Percentiles rank a stretch among this genome's conserved stretches.
These are phyloP conservation scores for Sturnira hondurensis DNA, from an alignment of 2,113 vertebrate species.

Conservation along the genomic window DNA sequence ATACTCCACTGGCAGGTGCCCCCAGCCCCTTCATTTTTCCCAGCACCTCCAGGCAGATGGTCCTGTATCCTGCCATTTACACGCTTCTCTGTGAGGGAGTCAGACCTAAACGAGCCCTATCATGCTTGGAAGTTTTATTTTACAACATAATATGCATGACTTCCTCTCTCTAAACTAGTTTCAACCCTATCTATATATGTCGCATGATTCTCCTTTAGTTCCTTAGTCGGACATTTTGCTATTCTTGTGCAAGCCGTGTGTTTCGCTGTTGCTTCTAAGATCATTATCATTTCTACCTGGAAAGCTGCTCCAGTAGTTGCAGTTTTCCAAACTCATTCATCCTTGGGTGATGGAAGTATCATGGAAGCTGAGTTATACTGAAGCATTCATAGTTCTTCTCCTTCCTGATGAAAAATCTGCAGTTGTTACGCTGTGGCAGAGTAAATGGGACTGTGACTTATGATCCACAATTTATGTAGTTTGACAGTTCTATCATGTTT, in stretches of 20 bases:
- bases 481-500: background rate
- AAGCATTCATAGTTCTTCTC: background rate
- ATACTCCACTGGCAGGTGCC: background rate
- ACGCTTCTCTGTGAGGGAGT: background rate
- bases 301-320: background rate
- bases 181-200: background rate
- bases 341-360: background rate
- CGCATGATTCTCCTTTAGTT: background rate
- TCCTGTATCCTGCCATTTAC: background rate
- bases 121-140: background rate
- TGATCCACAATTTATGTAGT: background rate
- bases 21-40: background rate
- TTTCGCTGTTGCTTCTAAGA: background rate
- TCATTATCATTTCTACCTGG: background rate
- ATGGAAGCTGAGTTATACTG: background rate
- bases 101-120: background rate
- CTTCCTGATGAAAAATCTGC: constrained; percentile 41
- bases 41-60: background rate
- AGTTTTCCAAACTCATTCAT: background rate
- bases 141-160: background rate
- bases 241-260: background rate
- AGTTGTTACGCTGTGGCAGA: background rate
- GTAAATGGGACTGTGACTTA: constrained; percentile 24
- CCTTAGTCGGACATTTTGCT: background rate
- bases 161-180: background rate